Evolutionary conservation across 2,888 invertebrate genomes (phyloP).

Genomic region (Eulithis testata): DNA sequence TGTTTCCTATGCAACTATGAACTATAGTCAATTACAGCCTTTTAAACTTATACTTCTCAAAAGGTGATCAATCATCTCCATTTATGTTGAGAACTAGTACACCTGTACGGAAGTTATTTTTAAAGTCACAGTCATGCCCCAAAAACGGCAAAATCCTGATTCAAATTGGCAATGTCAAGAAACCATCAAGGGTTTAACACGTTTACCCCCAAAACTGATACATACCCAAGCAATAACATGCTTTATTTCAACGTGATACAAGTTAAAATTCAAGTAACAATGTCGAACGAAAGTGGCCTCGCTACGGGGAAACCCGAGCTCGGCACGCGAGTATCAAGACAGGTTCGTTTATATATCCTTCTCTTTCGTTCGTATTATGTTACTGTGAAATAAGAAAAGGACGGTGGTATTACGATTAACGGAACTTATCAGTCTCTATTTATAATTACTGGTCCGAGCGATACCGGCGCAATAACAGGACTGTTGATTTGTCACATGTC

Average conservation of each 20-base stretch:
- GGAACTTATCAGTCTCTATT: slow-evolving; percentile 73
- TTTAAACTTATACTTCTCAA: slow-evolving; percentile 1
- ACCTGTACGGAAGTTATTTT: slow-evolving; percentile 33
- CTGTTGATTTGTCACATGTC: slow-evolving; percentile 35
- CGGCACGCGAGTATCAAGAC: slow-evolving; percentile 56
- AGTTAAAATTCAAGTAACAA: slow-evolving; percentile 43
- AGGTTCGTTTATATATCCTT: slow-evolving; percentile 56
- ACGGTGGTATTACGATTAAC: slow-evolving; percentile 55
- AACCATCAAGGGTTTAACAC: slow-evolving; percentile 41
- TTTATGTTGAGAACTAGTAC: slow-evolving; percentile 15
- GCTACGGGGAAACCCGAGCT: slow-evolving; percentile 65
- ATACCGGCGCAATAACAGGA: slow-evolving; percentile 64
- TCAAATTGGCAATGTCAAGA: slow-evolving; percentile 51
- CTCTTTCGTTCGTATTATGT: slow-evolving; percentile 46
- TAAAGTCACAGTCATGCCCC: slow-evolving; percentile 12
- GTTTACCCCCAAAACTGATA: slow-evolving; percentile 35
- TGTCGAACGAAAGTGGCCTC: slow-evolving; percentile 62
- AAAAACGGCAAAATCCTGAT: slow-evolving; percentile 41
- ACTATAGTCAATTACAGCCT: background rate
- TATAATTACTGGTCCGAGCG: slow-evolving; percentile 68
- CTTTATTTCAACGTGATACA: slow-evolving; percentile 37
- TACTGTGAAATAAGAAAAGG: slow-evolving; percentile 45
- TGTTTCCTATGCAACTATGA: slow-evolving; percentile 10
- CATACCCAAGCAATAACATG: slow-evolving; percentile 26
- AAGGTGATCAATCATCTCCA: slow-evolving; percentile 14